Evolutionary conservation across 2,888 invertebrate genomes (phyloP), one percentile per base, ranked within the genome.

Genomic region (Erannis defoliaria): DNA sequence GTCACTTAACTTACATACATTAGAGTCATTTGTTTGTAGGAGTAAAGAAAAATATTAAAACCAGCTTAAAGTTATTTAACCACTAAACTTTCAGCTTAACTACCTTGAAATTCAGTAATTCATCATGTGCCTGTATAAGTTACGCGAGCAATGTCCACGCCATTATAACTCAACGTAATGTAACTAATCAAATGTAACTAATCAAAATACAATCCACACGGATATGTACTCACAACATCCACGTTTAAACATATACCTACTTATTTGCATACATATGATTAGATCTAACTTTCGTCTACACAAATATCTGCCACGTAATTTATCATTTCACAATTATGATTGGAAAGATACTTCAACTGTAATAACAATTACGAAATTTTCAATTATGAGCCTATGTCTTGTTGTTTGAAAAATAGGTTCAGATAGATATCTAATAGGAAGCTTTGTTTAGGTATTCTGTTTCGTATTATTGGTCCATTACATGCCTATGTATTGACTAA

Each of bases 251-350:
- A 42, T 53, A 46, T 55, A 59, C 53, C 23, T 55, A 56, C 68
- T 59, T 72, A 68, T 72, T 70, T 68, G 67, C 70, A 72, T 70
- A 67, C 55, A 67, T 55, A 37, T 46, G 70, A 72, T 72, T 70
- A 67, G 55, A 72, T 72, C 72, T 62, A 49, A 64, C 66, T 65
- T 67, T 67, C 61, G 51, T 40, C 40, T 42, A 42, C 49, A 58
- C 62, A 56, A 64, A 43, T 57, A 58, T 53, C 51, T 58, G 58
- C 38, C 42, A 53, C 60, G 64, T 67, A 70, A 70, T 67, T 64
- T 70, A 54, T 53, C 60, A 66, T 70, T 70, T 70, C 69, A 58
- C 66, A 70, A 70, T 67, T 50, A 43, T 57, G 63, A 67, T 70
- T 68, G 58, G 61, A 70, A 58, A 67, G 63, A 61, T 58, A 61